Conservation (phyloP, 2,797 vertebrate genomes). For the Gallinago stenura region DNA sequence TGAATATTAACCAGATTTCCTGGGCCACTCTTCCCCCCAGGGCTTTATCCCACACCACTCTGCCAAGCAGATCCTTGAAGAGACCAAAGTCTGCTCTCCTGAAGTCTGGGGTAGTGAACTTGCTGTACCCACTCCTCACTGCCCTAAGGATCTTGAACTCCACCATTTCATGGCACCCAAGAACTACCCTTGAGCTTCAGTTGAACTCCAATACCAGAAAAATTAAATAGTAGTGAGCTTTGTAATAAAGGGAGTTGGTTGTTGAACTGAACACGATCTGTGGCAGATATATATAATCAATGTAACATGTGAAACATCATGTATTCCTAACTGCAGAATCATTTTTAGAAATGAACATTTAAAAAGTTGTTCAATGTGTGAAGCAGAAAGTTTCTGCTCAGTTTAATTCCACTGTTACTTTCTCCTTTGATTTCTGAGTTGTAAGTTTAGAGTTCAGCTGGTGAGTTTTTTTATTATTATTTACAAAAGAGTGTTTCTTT, state of each 20-base stretch:
- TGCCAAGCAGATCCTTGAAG: background rate
- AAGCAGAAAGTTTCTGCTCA: background rate
- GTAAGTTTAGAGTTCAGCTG: background rate
- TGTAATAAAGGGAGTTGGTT: background rate
- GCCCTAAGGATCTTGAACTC: background rate
- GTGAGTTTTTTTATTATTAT: background rate
- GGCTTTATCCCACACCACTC: background rate
- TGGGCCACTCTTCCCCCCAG: background rate
- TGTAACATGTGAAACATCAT: background rate
- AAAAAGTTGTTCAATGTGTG: background rate
- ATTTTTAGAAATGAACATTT: background rate
- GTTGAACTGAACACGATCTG: background rate
- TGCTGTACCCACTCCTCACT: background rate
- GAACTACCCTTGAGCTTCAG: background rate
- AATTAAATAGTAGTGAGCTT: background rate
- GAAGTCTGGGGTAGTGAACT: background rate
- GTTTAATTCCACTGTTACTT: background rate
- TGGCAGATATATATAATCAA: background rate
- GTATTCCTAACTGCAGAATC: background rate
- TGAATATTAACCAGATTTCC: background rate
- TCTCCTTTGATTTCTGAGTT: background rate
- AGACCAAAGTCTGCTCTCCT: background rate
- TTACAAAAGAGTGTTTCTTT: background rate
- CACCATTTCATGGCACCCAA: background rate
- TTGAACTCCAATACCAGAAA: background rate